Evolutionary conservation across 2,797 vertebrate species (phyloP), one percentile per base, ranked within the genome.

Genomic region (Falco naumanni): DNA sequence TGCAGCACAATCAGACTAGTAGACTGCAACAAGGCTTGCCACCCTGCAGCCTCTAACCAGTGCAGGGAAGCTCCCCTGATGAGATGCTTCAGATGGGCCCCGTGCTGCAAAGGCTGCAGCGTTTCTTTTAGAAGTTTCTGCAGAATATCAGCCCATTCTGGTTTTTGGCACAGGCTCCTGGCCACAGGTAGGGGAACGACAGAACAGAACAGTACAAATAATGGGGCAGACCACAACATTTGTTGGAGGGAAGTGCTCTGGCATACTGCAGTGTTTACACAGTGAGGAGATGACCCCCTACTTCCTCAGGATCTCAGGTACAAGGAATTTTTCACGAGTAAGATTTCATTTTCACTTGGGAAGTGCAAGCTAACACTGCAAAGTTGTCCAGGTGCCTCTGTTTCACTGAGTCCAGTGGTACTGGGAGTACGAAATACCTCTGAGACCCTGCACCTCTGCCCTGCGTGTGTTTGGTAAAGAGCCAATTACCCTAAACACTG

Each of bases 11-110:
- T 39, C 39, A 39, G 39, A 39, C 39, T 11, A 39, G 11, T 39
- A 39, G 39, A 39, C 39, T 39, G 39, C 39, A 39, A 39, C 39
- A 39, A 39, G 39, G 39, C 39, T 39, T 39, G 39, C 16, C 82
- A 43, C 3, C 57, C 2, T 1, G 19, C 16, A 22, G 41, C 8
- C 56, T 63, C 79, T 19, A 25, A 37, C 6, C 21, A 14, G 37
- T 1, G 4, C 16, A 4, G 1, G 51, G 77, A 29, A 41, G 25
- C 33, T 39, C 3, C 1, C 14, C 29, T 39, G 39, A 39, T 39
- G 39, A 39, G 39, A 39, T 41, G 41, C 41, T 41, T 21, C 63
- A 20, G 79, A 68, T 10, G 9, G 6, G 56, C n/a, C 68, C 75
- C 8, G 4, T 0, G 56, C 75, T 28, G 61, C 79, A 28, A 5